These are phyloP conservation scores for Xanthorhoe designata DNA, from an alignment of 2,888 invertebrate species.

Conservation along the genomic window DNA sequence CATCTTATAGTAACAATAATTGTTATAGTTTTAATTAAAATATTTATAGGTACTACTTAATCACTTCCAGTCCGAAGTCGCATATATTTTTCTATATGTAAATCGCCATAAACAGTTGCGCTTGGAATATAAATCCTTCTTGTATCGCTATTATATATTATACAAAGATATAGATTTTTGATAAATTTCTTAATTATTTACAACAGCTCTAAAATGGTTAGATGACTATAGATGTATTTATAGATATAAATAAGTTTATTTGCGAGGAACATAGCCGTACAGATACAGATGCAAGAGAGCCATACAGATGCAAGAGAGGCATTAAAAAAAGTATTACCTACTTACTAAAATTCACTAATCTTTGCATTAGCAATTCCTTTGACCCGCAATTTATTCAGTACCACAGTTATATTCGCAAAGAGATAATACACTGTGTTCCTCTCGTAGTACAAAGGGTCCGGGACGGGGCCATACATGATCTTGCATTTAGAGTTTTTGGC, in stretches of 20 bases:
- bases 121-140: conserved; percentile 11
- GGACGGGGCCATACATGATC: conserved; percentile 29
- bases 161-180: too few species aligned
- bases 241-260: too few species aligned
- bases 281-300: too few species aligned
- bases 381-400: conserved; percentile 1
- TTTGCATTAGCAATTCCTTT: conserved; percentile 20
- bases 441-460: conserved; percentile 24
- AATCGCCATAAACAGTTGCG: conserved; percentile 22
- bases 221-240: too few species aligned
- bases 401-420: conserved; percentile 11
- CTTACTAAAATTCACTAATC: conserved; percentile 33
- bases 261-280: too few species aligned
- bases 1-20: too few species aligned
- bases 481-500: conserved; percentile 41
- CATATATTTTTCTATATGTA: conserved; percentile 32
- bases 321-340: too few species aligned
- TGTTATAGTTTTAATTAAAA: too few species aligned
- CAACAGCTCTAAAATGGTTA: too few species aligned
- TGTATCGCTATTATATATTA: not conserved
- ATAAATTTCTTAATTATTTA: too few species aligned
- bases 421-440: conserved; percentile 9
- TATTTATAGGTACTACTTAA: too few species aligned
- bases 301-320: too few species aligned
- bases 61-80: conserved; percentile 35